phyloP scores from a whole-genome alignment of 2,797 vertebrate genomes.

The Mormyrus proboscirostris region DNA sequence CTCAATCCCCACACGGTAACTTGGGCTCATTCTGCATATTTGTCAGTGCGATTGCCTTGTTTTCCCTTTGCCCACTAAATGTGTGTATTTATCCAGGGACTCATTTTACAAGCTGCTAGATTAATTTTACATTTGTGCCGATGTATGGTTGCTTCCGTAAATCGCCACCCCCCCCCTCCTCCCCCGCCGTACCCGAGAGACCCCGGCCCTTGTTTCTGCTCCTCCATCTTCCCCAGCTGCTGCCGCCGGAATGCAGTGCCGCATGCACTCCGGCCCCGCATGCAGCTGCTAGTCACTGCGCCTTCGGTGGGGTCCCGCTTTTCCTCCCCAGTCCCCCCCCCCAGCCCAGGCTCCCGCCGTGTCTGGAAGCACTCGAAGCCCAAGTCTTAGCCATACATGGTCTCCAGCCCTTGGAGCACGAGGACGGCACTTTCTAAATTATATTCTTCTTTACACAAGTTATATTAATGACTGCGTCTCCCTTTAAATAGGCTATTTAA shows the following conservation, averaged over 20 bases:
- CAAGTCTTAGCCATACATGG: not conserved
- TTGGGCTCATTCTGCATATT: not conserved
- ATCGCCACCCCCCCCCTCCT: not conserved
- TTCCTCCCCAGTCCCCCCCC: not conserved
- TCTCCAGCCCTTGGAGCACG: not conserved
- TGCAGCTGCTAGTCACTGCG: not conserved
- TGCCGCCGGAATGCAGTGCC: not conserved
- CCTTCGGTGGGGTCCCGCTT: not conserved
- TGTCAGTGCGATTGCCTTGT: not conserved
- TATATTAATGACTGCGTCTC: conserved; percentile 60
- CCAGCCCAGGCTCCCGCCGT: not conserved
- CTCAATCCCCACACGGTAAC: not conserved
- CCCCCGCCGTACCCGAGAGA: not conserved
- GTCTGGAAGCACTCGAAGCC: not conserved
- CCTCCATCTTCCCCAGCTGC: not conserved
- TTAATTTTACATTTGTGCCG: not conserved
- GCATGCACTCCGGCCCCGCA: not conserved
- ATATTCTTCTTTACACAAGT: conserved; percentile 55
- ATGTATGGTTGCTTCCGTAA: not conserved
- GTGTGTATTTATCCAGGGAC: not conserved
- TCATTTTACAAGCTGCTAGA: not conserved
- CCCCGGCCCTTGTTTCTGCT: not conserved
- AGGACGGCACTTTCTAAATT: conserved; percentile 56
- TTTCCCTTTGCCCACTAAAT: not conserved
- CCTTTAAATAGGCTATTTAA: conserved; percentile 76